Percentiles rank a stretch among this genome's conserved stretches.
Conservation (phyloP, 2,113 vertebrate species). For the Bettongia penicillata region DNA sequence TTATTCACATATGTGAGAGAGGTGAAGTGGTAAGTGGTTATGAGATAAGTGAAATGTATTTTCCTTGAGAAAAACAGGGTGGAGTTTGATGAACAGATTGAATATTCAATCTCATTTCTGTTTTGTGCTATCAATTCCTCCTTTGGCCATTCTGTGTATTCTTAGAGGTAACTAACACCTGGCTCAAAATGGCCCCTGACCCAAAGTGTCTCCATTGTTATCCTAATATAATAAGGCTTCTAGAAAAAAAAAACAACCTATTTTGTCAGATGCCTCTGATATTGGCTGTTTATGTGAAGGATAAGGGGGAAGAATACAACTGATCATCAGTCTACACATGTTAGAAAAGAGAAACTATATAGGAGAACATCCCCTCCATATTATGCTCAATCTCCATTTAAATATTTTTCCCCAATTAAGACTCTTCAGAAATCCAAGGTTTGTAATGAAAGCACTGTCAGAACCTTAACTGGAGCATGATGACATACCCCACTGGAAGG, state of each 20-base stretch:
- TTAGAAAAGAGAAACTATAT: background rate
- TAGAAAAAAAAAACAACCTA: background rate
- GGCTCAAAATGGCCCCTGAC: background rate
- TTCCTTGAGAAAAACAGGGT: background rate
- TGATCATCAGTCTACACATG: background rate
- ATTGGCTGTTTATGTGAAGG: background rate
- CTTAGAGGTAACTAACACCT: background rate
- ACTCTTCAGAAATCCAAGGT: background rate
- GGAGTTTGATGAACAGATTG: background rate
- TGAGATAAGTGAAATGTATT: background rate
- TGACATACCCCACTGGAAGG: constrained; percentile 38
- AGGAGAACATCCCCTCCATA: background rate
- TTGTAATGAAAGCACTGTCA: constrained; percentile 57
- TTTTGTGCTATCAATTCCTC: background rate
- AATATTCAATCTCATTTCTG: background rate
- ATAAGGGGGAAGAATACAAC: background rate
- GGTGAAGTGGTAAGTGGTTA: background rate
- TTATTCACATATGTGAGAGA: background rate
- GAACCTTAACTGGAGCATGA: constrained; percentile 69
- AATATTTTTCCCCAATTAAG: background rate
- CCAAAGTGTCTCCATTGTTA: background rate
- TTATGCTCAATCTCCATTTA: background rate
- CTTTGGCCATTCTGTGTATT: background rate
- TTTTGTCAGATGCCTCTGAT: background rate
- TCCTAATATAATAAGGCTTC: background rate